Evolutionary conservation across 2,797 vertebrate genomes (phyloP), one percentile per base, ranked within the genome.

Genomic region (Nyctalus aviator): DNA sequence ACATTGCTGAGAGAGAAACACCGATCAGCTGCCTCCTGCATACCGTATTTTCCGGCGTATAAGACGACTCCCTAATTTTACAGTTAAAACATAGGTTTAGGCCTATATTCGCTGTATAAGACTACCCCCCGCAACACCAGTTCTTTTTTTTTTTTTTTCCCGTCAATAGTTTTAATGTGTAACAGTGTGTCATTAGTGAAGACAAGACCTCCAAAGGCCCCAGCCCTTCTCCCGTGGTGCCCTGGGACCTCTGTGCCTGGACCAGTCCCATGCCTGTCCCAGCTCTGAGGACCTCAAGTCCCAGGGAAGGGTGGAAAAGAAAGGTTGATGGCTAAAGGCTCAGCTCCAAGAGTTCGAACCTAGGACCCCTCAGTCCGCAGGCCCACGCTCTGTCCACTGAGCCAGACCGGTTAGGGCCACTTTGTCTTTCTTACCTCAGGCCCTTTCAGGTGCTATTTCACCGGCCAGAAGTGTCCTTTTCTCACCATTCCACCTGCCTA

Each of bases 111-210:
- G 4, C 37, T 37, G 37, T 37, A 37, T 37, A 37, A 37, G 37
- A 37, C 37, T 37, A 37, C 37, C 37, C 37, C 37, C 4, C 37
- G 37, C 37, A 37, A 37, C 37, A 37, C 37, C 37, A 37, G 4
- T 37, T 37, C 37, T 37, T 37, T 37, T 37, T 37, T 37, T 5
- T 37, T 37, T 5, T 37, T 37, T 5, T 37, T 37, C 4, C 35
- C 35, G 37, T 83, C 84, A 96, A 93, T 21, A 92, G 92, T 55
- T 97, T 96, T 97, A 97, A 97, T 97, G 88, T 97, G 96, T 96
- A 96, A 97, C 93, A 97, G 79, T 23, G 89, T 66, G 88, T 77
- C 81, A 57, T 23, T 57, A 7, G 73, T 41, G 64, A 95, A 53
- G 37, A 71, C 21, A 66, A 82, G 84, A 68, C 50, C 75, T 50